Base-by-base conservation (phyloP, 2,113 vertebrate genomes). In the Ramphastos sulfuratus region DNA sequence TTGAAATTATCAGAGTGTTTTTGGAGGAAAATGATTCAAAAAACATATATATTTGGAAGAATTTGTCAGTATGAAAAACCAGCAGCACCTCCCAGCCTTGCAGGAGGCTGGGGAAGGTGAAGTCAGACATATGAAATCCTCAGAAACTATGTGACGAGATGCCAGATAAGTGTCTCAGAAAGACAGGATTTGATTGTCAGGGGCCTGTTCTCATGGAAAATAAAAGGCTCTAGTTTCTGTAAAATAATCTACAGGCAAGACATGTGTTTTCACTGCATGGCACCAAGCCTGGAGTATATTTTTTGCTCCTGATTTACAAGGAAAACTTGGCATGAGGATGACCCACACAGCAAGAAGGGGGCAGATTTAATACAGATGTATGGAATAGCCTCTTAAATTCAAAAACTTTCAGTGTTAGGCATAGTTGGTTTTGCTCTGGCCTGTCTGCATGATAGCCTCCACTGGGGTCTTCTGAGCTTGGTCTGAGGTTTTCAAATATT, bases 291-390 rank as follows among this genome's bases (percentile, higher is more conserved):
- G 87, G 75, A 92, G 89, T 92, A 39, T 94, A 92, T 89, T 89
- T 95, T 96, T 94, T 89, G 92, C 92, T 96, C 64, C 92, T 93
- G 91, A 92, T 95, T 96, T 96, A 93, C 95, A 92, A 89, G 89
- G 28, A 95, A 94, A 92, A 87, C 89, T 96, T 95, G 94, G 94
- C 92, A 95, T 9, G 1, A 85, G 39, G 87, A 86, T 91, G 89
- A 96, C 91, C 95, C 92, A 87, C 94, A 91, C 92, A 95, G 87
- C 74, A 89, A 94, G 81, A 89, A 76, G 30, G 46, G 46, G 94
- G 87, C 74, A 95, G 92, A 96, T 96, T 94, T 96, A 80, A 92
- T 82, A 77, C 95, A 95, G 84, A 96, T 92, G 89, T 78, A 66
- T 42, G 46, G 33, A 59, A 80, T 63, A 85, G 25, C 63, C 46